Base-by-base conservation (phyloP, 2,113 vertebrate species). In the Passerina amoena region DNA sequence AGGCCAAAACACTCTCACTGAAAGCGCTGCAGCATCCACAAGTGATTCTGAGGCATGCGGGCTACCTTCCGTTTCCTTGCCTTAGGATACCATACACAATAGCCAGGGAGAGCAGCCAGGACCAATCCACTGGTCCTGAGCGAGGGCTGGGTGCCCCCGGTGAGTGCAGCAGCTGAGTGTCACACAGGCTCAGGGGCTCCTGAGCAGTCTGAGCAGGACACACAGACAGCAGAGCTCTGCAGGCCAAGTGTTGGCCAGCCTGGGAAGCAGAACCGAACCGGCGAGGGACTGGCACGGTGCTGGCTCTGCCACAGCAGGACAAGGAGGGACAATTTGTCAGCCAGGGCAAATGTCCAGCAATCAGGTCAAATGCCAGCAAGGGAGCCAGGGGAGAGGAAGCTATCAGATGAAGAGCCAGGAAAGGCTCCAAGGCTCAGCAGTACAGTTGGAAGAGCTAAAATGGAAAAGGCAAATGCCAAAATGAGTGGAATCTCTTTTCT, bases 361-460 rank as follows among this genome's bases (percentile, higher is more conserved):
- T 48, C 72, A 78, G 79, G 76, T 70, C 0, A 13, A 88, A 82
- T 56, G 82, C 85, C 96, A 95, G 94, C 88, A 92, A 94, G 64
- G 47, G 76, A 94, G 72, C 68, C 0, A 61, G 35, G 22, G 42
- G 61, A 90, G 76, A 93, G 92, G 90, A 94, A 95, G 76, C 92
- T 88, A 96, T 94, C 82, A 57, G 76, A 90, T 71, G 60, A 81
- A 82, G 75, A 82, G 95, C 86, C 93, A 96, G 88, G 40, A 90
- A 90, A 95, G 54, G 35, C 69, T 96, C 88, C 80, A 88, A 83
- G 76, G 60, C 96, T 93, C 82, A 73, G 22, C 0, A 88, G 60
- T 45, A 60, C 60, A 50, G 25, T 24, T 92, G 80, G 76, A 94
- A 94, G 82, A 92, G 83, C 44, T 83, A 76, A 96, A 94, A 86